Base-by-base conservation (phyloP, 1,140 invertebrate species). In the Mesaphorura yosii region DNA sequence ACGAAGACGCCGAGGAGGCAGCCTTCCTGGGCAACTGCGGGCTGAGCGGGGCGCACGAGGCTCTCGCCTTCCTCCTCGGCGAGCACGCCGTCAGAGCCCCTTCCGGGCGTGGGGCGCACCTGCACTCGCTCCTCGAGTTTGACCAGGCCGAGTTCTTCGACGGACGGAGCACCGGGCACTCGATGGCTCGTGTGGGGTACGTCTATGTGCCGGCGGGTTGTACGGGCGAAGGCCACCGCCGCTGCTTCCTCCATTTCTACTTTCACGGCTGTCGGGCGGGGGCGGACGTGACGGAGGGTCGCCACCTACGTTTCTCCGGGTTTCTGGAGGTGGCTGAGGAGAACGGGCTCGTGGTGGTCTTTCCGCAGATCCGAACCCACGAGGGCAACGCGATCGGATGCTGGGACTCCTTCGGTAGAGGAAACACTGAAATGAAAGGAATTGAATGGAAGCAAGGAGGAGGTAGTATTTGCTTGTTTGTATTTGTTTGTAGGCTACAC, bases 181-280 rank as follows among this genome's bases (percentile, higher is more conserved):
- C 22, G 15, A 57, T 57, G 55, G 55, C 45, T 47, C n/a, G 2
- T 5, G 31, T 40, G n/a, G 55, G 55, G n/a, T 48, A 34, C 26
- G 52, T 57, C 15, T 57, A 47, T 25, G 25, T 57, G n/a, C 55
- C 55, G 23, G n/a, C 2, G 3, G 17, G 40, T 3, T 48, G 42
- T 42, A 44, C 26, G 31, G 25, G 10, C 3, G 29, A 27, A 5
- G 5, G 12, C 26, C 45, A 54, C 19, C 44, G 26, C 7, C 12
- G 20, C 4, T 51, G 50, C 25, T 26, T 28, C n/a, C 29, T 57
- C 23, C 55, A 57, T 48, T 48, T 57, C n/a, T 53, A 57, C 37
- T 57, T 57, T 48, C 55, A 57, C 48, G 55, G 55, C 23, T 57
- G 55, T 37, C 29, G 28, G 2, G 31, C 51, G 23, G 51, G 55